These are phyloP conservation scores for Pseudorasbora parva DNA, from an alignment of 2,113 vertebrate species.

Conservation along the genomic window DNA sequence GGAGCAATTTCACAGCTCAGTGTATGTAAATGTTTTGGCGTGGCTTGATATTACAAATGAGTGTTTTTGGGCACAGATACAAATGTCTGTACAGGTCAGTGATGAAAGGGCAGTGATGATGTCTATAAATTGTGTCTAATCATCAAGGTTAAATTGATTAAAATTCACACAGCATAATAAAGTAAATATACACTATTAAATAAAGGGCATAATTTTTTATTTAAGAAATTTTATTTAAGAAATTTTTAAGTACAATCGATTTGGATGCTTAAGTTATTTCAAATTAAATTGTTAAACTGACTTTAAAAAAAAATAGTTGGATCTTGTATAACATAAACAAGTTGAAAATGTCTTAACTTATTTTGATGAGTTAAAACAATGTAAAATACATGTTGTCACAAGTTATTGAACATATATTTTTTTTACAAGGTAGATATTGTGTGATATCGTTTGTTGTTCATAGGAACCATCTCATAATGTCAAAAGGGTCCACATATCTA, in stretches of 20 bases:
- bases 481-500: neutral
- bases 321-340: no score
- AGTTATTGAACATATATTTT: no score
- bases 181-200: neutral
- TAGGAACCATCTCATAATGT: neutral
- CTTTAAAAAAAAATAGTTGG: no score
- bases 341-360: no score
- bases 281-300: no score
- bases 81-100: neutral
- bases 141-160: neutral
- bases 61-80: conserved; percentile 2
- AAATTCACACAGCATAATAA: neutral
- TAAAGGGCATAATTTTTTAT: neutral
- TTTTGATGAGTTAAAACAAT: no score
- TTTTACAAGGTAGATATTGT: no score
- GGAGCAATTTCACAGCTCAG: neutral
- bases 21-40: neutral
- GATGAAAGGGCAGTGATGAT: conserved; percentile 7
- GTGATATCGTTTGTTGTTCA: neutral
- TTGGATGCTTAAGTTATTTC: no score
- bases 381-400: no score
- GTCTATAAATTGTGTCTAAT: neutral
- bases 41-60: neutral
- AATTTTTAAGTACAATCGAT: no score
- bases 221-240: no score